Conservation (phyloP, 2,888 invertebrate species). For the Syrphus vitripennis region DNA sequence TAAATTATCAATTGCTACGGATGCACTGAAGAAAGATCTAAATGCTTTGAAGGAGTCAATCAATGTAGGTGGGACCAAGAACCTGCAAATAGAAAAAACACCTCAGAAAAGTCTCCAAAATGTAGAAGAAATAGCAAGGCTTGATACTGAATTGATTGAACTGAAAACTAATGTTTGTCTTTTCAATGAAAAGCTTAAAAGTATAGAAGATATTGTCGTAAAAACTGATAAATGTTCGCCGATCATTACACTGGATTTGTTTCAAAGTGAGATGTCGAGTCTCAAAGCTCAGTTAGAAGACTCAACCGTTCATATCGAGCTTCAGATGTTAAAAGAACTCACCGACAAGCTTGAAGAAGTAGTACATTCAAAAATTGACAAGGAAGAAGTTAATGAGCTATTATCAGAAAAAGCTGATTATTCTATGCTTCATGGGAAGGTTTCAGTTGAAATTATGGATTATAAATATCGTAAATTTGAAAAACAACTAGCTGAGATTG, state of each 20-base stretch:
- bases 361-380: conserved; percentile 86
- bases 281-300: not conserved
- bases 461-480: conserved; percentile 80
- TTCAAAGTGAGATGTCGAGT: not conserved
- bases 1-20: not conserved
- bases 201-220: not conserved
- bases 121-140: not conserved
- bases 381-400: conserved; percentile 87
- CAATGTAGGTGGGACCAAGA: not conserved
- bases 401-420: conserved; percentile 89
- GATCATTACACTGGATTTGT: not conserved
- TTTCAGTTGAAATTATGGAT: conserved; percentile 88
- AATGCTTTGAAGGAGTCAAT: not conserved
- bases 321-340: not conserved
- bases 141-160: conserved; percentile 31
- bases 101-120: not conserved
- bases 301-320: not conserved
- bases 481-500: conserved; percentile 76
- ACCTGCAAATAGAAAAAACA: not conserved
- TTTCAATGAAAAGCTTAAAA: not conserved
- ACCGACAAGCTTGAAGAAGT: conserved; percentile 76
- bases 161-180: not conserved
- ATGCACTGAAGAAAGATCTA: not conserved
- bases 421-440: conserved; percentile 86
- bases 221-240: not conserved